Base-by-base conservation (phyloP, 2,888 invertebrate genomes). In the Drosophila kuntzei region DNA sequence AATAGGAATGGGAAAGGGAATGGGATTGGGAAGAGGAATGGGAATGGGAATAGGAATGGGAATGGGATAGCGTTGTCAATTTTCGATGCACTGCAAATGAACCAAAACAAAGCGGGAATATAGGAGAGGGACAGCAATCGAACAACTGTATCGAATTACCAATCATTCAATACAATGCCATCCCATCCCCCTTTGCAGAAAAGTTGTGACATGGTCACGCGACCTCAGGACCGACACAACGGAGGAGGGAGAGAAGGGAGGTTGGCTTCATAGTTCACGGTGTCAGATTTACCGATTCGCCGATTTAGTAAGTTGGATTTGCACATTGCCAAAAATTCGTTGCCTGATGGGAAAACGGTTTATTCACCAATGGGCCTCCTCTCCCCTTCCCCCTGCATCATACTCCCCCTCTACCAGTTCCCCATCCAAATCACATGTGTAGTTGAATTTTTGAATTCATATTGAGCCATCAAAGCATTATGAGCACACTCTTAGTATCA, bases 91-190 rank as follows among this genome's bases (percentile, higher is more conserved):
- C 85, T 79, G 80, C 89, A 89, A 90, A 86, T 82, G 80, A 87
- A 76, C 79, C 80, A 76, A 78, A 83, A 88, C 80, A 90, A 83
- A 64, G 72, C 76, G 61, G 27, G 37, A 12, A 68, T 63, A 59
- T 58, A 29, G 22, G 58, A 47, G 62, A 11, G 55, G 41, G 54
- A 72, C 65, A 65, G 51, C 80, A 79, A 81, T 71, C 79, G 79
- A 78, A 80, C 89, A 83, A 84, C 82, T 87, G 85, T 87, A 90
- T 88, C 90, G 89, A 90, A 89, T 88, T 90, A 87, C 89, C 82
- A 87, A 88, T 86, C 89, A 88, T 83, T 78, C 83, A 76, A 76
- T 77, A 78, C 87, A 82, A 85, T 59, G 63, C 25, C 20, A 14
- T 47, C 12, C 43, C 51, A 50, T 25, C 3, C 36, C 22, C 41